Percentiles rank a stretch among this genome's conserved stretches.
Conservation (phyloP, 2,888 invertebrate genomes). For the Parnassius orleans region DNA sequence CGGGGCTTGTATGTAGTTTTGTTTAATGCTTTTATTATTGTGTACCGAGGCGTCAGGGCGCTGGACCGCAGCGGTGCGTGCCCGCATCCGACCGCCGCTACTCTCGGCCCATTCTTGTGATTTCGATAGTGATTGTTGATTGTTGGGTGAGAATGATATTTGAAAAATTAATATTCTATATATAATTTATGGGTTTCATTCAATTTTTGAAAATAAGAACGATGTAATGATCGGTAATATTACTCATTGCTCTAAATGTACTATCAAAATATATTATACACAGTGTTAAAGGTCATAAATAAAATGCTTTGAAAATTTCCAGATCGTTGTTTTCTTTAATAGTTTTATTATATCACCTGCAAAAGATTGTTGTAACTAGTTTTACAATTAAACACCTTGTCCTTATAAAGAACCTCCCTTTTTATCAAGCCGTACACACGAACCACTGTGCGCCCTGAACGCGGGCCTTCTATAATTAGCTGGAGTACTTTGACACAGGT, state of each 20-base stretch:
- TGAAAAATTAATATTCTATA: constrained; percentile 72
- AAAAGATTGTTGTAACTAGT: no score
- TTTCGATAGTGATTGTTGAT: constrained; percentile 75
- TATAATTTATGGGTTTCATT: constrained; percentile 79
- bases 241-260: constrained; percentile 82
- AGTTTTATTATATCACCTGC: no score
- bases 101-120: constrained; percentile 51
- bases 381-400: no score
- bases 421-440: no score
- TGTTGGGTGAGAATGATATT: constrained; percentile 76
- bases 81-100: constrained; percentile 10
- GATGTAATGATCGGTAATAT: constrained; percentile 82
- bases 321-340: constrained; percentile 57
- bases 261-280: constrained; percentile 82
- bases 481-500: no score
- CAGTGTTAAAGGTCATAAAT: constrained; percentile 82
- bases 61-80: constrained; percentile 22
- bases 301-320: constrained; percentile 82
- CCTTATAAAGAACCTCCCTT: no score
- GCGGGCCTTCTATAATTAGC: no score
- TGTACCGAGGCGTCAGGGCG: constrained; percentile 33
- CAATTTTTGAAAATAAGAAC: constrained; percentile 77
- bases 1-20: constrained; percentile 37
- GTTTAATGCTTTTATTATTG: constrained; percentile 46
- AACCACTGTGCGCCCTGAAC: no score